A percentile compares a stretch with the other conserved stretches of the same genome.
phyloP scores from a whole-genome alignment of 2,888 invertebrate genomes.

The Noctua pronuba region DNA sequence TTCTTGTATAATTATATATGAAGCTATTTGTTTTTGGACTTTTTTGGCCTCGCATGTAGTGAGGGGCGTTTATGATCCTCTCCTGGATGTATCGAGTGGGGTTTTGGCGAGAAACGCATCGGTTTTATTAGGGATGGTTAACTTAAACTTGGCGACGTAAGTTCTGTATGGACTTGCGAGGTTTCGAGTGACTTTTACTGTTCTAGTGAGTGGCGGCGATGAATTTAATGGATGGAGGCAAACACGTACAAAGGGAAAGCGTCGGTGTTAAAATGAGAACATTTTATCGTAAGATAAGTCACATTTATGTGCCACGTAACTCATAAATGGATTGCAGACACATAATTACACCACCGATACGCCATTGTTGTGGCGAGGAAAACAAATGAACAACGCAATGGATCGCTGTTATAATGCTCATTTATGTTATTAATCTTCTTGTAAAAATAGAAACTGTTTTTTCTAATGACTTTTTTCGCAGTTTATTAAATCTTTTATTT shows the following conservation, averaged over 20 bases:
- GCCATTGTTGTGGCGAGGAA: conserved; percentile 77
- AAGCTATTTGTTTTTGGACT: conserved; percentile 80
- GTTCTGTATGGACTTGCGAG: conserved; percentile 59
- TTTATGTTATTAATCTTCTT: conserved; percentile 13
- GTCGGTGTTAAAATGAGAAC: conserved; percentile 75
- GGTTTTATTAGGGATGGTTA: conserved; percentile 58
- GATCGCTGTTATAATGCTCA: conserved; percentile 23
- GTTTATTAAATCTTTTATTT: not conserved
- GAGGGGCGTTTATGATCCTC: conserved; percentile 70
- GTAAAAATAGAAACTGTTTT: conserved; percentile 5
- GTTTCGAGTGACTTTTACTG: conserved; percentile 67
- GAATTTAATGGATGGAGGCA: conserved; percentile 69
- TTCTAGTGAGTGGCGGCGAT: conserved; percentile 68
- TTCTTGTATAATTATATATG: conserved; percentile 85
- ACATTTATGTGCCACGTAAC: conserved; percentile 71
- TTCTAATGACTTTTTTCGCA: conserved; percentile 3
- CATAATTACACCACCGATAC: conserved; percentile 75
- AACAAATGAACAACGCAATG: conserved; percentile 66
- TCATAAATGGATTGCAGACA: conserved; percentile 73
- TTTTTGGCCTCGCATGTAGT: conserved; percentile 60
- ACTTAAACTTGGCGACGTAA: conserved; percentile 62
- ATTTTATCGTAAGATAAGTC: conserved; percentile 75
- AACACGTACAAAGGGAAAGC: conserved; percentile 66
- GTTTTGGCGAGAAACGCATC: conserved; percentile 62
- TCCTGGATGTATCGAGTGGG: conserved; percentile 42